phyloP scores from a whole-genome alignment of 2,113 vertebrate species.

The Eira barbara region DNA sequence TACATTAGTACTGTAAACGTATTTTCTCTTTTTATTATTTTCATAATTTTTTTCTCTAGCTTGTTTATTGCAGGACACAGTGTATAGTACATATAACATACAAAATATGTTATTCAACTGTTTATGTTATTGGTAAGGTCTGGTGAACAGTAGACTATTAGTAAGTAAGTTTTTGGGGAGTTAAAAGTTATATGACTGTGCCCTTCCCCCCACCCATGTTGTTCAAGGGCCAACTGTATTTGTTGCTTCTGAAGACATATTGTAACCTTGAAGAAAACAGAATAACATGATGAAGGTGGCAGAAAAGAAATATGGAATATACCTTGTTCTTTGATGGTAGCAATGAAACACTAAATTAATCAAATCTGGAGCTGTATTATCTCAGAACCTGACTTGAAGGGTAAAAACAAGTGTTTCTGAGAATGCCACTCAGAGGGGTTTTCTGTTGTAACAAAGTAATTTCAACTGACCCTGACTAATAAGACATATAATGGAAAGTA shows the following conservation, averaged over 20 bases:
- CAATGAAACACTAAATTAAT: background rate
- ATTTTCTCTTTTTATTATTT: background rate
- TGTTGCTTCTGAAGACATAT: background rate
- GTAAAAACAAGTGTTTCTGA: background rate
- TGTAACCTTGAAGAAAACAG: background rate
- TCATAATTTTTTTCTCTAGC: background rate
- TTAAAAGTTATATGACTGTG: background rate
- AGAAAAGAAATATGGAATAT: background rate
- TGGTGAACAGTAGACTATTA: background rate
- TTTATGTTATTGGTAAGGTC: background rate
- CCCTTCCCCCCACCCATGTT: background rate
- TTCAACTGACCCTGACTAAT: background rate
- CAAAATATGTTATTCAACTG: background rate
- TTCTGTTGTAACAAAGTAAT: background rate
- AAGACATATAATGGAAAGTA: background rate
- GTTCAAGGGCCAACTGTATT: background rate
- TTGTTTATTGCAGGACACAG: background rate
- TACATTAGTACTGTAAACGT: background rate
- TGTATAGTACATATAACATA: background rate
- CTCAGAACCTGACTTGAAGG: background rate
- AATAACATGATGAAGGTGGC: background rate
- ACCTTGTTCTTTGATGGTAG: background rate
- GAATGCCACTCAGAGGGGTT: background rate
- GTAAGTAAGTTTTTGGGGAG: background rate
- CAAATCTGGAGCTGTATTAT: background rate